phyloP scores from a whole-genome alignment of 2,797 vertebrate genomes.

The Cryptoprocta ferox region DNA sequence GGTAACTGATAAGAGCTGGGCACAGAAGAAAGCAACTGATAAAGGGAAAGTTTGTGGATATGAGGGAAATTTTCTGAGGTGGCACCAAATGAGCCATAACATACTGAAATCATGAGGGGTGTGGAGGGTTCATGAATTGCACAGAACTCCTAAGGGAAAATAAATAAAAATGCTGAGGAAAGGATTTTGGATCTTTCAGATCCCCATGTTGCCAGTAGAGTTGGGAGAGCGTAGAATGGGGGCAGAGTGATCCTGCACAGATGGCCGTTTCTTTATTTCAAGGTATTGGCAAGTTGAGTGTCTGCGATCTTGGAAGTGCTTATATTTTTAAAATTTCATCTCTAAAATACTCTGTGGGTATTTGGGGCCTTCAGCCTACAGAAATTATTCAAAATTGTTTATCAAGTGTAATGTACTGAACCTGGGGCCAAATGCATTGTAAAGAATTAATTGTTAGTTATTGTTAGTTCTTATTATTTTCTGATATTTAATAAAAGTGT shows the following conservation, averaged over 20 bases:
- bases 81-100: neutral
- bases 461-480: slow-evolving; percentile 12
- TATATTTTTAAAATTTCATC: neutral
- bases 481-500: neutral
- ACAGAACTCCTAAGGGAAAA: neutral
- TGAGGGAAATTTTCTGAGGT: neutral
- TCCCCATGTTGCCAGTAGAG: neutral
- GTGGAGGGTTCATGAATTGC: neutral
- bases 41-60: neutral
- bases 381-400: slow-evolving; percentile 9
- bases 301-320: neutral
- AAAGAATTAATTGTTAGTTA: slow-evolving; percentile 4
- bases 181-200: neutral
- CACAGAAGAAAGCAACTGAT: neutral
- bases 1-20: neutral
- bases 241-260: neutral
- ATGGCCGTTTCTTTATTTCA: slow-evolving; percentile 12
- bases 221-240: neutral
- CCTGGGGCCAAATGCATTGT: neutral
- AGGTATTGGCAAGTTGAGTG: neutral
- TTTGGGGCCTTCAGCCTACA: neutral
- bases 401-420: neutral
- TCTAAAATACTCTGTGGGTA: neutral
- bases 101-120: neutral
- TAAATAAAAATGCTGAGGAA: neutral